Percentiles rank a stretch among this genome's conserved stretches.
Conservation (phyloP, 2,797 vertebrate species). For the Caiman crocodilus region DNA sequence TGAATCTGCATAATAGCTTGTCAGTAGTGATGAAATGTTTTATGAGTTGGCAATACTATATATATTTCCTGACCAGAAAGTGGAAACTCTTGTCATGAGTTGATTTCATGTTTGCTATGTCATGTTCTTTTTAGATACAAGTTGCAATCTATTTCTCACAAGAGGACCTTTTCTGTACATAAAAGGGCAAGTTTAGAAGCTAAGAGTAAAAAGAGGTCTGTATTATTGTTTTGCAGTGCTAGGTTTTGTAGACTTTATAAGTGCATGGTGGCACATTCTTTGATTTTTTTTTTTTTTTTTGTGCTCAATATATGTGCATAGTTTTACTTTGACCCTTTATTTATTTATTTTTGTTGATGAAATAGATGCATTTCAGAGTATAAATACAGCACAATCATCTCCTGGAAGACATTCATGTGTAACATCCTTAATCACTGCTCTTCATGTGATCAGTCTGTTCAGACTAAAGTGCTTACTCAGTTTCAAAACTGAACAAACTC, state of each 20-base stretch:
- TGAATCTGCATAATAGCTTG: fast-evolving
- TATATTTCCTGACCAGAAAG: background rate
- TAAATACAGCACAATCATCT: too few species aligned
- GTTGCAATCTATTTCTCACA: fast-evolving
- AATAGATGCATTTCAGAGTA: too few species aligned
- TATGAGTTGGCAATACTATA: fast-evolving
- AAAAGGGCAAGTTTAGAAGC: background rate
- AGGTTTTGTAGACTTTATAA: background rate
- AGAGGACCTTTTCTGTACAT: too few species aligned
- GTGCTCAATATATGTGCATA: too few species aligned
- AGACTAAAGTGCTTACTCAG: too few species aligned
- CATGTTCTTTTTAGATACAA: too few species aligned
- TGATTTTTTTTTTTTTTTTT: background rate
- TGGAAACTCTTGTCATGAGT: fast-evolving
- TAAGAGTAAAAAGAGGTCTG: background rate
- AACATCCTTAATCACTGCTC: too few species aligned
- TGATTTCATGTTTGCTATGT: fast-evolving
- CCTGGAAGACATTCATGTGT: too few species aligned
- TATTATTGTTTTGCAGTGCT: background rate
- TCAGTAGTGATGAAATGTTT: background rate
- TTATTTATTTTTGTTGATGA: too few species aligned
- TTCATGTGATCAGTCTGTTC: too few species aligned
- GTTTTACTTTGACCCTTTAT: too few species aligned
- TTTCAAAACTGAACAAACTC: too few species aligned
- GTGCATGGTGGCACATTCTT: background rate